Percentiles rank a stretch among this genome's conserved stretches.
These are phyloP conservation scores for Orthosia gothica DNA, from an alignment of 2,888 invertebrate genomes.

Conservation along the genomic window DNA sequence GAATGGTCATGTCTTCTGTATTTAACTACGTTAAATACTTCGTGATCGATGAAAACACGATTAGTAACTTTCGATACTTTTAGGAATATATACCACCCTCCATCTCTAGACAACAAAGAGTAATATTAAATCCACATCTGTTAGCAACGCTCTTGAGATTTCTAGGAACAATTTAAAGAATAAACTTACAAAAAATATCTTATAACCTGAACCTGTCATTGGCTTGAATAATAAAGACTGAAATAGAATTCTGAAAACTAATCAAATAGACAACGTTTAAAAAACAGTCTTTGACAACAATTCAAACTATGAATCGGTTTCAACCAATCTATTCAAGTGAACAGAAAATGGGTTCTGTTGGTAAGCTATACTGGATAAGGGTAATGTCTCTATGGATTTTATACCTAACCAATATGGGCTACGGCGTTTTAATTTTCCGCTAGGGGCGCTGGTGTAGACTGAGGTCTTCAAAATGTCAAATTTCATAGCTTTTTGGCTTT, in stretches of 20 bases:
- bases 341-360: slow-evolving; percentile 2
- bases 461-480: too few relatives aligned
- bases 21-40: too few relatives aligned
- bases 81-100: background rate
- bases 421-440: too few relatives aligned
- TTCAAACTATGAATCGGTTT: slow-evolving; percentile 13
- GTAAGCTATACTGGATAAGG: background rate
- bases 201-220: background rate
- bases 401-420: slow-evolving; percentile 4
- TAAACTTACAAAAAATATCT: background rate
- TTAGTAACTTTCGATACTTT: background rate
- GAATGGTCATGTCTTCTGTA: too few relatives aligned
- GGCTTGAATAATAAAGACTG: background rate
- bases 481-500: too few relatives aligned
- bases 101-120: slow-evolving; percentile 28
- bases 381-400: background rate
- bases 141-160: background rate
- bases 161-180: slow-evolving; percentile 6
- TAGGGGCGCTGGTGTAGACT: too few relatives aligned
- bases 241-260: slow-evolving; percentile 15
- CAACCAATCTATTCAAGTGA: slow-evolving; percentile 1
- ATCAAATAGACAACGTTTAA: slow-evolving; percentile 17
- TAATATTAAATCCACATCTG: slow-evolving; percentile 7
- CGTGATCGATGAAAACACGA: background rate
- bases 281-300: background rate